A percentile compares a stretch with the other conserved stretches of the same genome.
These are phyloP conservation scores for Strongylocentrotus purpuratus DNA, from an alignment of 35 echinoderm and acorn worm genomes.

Conservation along the genomic window DNA sequence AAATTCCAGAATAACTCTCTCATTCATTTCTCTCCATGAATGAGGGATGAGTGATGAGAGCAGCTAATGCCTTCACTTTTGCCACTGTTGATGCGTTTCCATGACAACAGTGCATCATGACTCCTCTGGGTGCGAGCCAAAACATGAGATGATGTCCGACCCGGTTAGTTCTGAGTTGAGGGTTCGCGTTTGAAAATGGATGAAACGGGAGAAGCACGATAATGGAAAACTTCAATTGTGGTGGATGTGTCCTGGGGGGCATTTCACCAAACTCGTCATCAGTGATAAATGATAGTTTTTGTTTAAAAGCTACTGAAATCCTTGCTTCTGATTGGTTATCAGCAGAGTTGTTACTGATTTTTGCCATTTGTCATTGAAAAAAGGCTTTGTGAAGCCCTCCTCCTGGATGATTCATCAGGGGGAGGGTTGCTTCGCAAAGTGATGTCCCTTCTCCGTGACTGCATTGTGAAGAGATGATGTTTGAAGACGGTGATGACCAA, in stretches of 20 bases:
- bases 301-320: too few species aligned
- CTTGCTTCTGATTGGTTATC: too few species aligned
- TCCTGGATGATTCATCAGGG: background rate
- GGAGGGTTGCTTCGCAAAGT: background rate
- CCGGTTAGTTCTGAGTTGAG: background rate
- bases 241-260: background rate
- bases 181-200: background rate
- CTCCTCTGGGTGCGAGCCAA: background rate
- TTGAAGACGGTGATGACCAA: background rate
- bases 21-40: background rate
- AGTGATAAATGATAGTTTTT: too few species aligned
- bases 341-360: too few species aligned
- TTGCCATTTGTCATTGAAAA: too few species aligned
- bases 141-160: background rate
- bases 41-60: background rate
- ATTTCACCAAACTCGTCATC: too few species aligned
- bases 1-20: constrained; percentile 11
- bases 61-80: background rate
- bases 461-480: background rate
- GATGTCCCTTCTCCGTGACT: background rate
- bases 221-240: background rate
- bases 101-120: background rate
- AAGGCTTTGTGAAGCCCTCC: background rate
- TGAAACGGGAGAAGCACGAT: background rate
- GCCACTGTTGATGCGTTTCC: background rate